Base-by-base conservation (phyloP, 37 sponge, comb jelly and placozoan genomes). In the Beroe ovata region DNA sequence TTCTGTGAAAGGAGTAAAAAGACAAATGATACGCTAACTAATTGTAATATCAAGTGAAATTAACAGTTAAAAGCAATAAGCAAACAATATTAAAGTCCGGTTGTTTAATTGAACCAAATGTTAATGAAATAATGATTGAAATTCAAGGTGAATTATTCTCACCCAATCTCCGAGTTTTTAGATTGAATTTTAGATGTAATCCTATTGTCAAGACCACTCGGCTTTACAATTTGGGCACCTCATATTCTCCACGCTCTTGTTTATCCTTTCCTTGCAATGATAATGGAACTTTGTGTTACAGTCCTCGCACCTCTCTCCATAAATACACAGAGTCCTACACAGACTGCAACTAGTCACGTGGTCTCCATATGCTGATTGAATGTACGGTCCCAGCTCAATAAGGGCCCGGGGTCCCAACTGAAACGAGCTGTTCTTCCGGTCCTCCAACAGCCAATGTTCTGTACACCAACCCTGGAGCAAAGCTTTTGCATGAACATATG, bases 251-350 rank as follows among this genome's bases (percentile, higher is more conserved):
- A 39, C 8, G 22, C 54, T 42, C n/a, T 8, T 40, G 22, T 38
- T 40, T 2, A 77, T 6, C 26, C 38, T 39, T n/a, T 33, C n/a
- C 28, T 77, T 77, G 38, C 84, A 77, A 26, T 77, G 84, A 4
- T 21, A 39, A 40, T 77, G 84, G 28, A 77, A 77, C 54, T 77
- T 77, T n/a, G 54, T 42, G 47, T 77, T 77, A 41, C 84, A 77
- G 47, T 42, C 54, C 26, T 77, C 84, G n/a, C 84, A 77, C 54
- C 84, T 8, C n/a, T 19, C 33, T 4, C 84, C 84, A 23, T 77
- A 77, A 4, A 77, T 42, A 40, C 84, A 77, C 36, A 77, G 35
- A 39, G 84, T 77, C 38, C 54, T 77, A 25, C 84, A 77, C n/a
- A 77, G 38, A 22, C 54, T 39, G 28, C 84, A 77, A 35, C 28